Percentiles rank a stretch among this genome's conserved stretches.
These are phyloP conservation scores for Odontocolon sp. DNA, from an alignment of 2,888 invertebrate genomes.

Conservation along the genomic window DNA sequence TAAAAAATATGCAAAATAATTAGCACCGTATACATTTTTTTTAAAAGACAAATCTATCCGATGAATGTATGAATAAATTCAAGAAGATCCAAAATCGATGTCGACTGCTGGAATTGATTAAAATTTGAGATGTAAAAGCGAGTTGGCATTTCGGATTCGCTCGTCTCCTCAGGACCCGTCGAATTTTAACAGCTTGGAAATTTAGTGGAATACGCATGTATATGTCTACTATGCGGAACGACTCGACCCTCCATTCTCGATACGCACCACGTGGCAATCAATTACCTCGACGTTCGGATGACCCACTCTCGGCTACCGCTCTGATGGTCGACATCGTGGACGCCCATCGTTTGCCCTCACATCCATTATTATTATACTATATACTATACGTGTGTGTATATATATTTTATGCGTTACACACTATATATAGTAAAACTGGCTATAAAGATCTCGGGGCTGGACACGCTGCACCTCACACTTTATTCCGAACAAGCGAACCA, in stretches of 20 bases:
- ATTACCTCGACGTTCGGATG: slow-evolving; percentile 32
- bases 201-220: not conserved
- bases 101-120: slow-evolving; percentile 8
- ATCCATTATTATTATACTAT: slow-evolving; percentile 12
- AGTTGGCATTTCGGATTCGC: slow-evolving; percentile 1
- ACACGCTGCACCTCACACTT: not conserved
- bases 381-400: not conserved
- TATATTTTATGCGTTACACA: not conserved
- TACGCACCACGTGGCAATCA: slow-evolving; percentile 34
- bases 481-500: not conserved
- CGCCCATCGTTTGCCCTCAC: slow-evolving; percentile 2
- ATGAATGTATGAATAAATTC: no score
- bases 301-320: slow-evolving; percentile 5
- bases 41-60: no score
- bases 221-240: slow-evolving; percentile 4
- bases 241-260: not conserved
- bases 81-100: no score
- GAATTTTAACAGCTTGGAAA: not conserved
- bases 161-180: not conserved
- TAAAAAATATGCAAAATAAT: no score
- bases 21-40: no score
- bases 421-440: not conserved
- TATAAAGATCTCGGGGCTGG: no score
- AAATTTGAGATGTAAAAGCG: not conserved
- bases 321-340: not conserved